Base-by-base conservation (phyloP, 1,140 invertebrate genomes). In the Drosophila ficusphila region DNA sequence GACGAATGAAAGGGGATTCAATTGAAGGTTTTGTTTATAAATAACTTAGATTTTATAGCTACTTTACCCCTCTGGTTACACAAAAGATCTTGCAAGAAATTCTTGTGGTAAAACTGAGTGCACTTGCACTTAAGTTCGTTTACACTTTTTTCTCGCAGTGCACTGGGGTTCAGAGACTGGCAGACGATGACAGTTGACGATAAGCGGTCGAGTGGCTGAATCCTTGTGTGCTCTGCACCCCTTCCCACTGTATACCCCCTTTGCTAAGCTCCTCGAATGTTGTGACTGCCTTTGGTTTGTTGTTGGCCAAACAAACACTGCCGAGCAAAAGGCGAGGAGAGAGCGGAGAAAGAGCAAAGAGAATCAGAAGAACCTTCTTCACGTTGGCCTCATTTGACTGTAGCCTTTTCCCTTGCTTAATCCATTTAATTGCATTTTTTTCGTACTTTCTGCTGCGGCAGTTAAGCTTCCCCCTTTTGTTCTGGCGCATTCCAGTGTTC, bases 121-220 rank as follows among this genome's bases (percentile, higher is more conserved):
- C 31, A 49, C 19, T 14, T 49, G 47, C 31, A 58, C 23, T 36
- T 9, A 9, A 4, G 0, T 4, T 4, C 7, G 2, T 0, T 3
- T 12, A 6, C 9, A 16, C 0, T 0, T 4, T 47, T 46, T 46
- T 25, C 19, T 36, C 2, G 3, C 19, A 21, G 62, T 67, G 58
- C 33, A 19, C 19, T 6, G 4, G 21, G 25, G 60, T 48, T 65
- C 44, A 51, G 42, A 67, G 44, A 23, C 48, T 71, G 70, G 47
- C 69, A 85, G 79, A 85, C 79, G 70, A 85, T 85, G 79, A 85
- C 75, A 75, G 58, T 62, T 42, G 54, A 53, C 75, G 79, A 83
- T 82, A 75, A 78, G 79, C 75, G 69, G 69, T 47, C 62, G 47
- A 76, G 67, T 77, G 58, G 38, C 69, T 72, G 68, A 72, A 72